Base-by-base conservation (phyloP, 1,140 invertebrate species). In the Lordiphosa stackelbergi region DNA sequence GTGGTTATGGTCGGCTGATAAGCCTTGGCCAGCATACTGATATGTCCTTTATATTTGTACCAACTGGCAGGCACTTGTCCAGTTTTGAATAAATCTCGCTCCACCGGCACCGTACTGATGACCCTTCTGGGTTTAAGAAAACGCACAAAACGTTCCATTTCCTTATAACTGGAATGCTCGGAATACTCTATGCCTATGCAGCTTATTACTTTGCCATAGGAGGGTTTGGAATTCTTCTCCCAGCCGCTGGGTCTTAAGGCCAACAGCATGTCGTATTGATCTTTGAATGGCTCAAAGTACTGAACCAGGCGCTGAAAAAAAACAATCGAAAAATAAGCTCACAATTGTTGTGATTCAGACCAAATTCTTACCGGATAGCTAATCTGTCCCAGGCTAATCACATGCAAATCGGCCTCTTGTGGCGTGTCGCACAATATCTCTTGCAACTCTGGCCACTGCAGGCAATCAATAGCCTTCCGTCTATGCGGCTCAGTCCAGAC, bases 401-500 rank as follows among this genome's bases (percentile, higher is more conserved):
- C 64, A 63, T 88, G 87, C 37, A 88, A 52, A 40, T 84, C 58
- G 5, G 87, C 86, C 4, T 55, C 37, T 2, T 36, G 5, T 2
- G 71, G 54, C 62, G 81, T 45, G 41, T 75, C 65, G n/a, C 60
- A 75, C 0, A 88, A 31, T 16, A 57, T 40, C 3, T 10, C 5
- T 5, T 70, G 31, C 9, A 81, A 11, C 5, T 83, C 64, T 1
- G 53, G 49, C 57, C 74, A 66, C 1, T 75, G 16, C 3, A 88
- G 54, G 12, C 74, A 79, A 2, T 56, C 49, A 5, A 87, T 47
- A 7, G 84, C 85, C 24, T 62, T 75, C 4, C 59, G 56, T n/a
- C 87, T 77, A 62, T 77, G 56, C 0, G 57, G 49, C 9, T 88
- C 87, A 1, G 85, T 83, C 91, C 91, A 94, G 22, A 94, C 90